Percentiles rank a stretch among this genome's conserved stretches.
phyloP scores from a whole-genome alignment of 2,888 invertebrate genomes.

The Brachycybe producta region DNA sequence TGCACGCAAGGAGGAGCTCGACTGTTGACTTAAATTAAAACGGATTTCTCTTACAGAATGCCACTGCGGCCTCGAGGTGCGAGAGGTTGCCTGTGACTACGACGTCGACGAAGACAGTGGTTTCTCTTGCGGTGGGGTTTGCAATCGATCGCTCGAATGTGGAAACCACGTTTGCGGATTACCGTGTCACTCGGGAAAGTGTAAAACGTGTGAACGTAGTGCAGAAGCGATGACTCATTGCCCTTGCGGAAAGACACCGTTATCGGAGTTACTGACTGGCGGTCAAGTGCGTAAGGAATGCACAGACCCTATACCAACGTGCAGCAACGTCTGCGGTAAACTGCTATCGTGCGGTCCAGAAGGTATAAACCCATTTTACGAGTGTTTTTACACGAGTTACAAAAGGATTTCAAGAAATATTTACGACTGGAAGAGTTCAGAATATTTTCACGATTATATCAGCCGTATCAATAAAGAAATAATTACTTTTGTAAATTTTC shows the following conservation, averaged over 20 bases:
- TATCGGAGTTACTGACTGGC: slow-evolving; percentile 30
- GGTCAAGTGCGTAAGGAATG: slow-evolving; percentile 47
- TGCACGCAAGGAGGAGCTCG: background rate
- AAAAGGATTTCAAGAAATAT: too few relatives aligned
- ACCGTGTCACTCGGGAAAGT: slow-evolving; percentile 54
- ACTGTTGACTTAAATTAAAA: background rate
- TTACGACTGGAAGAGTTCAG: too few relatives aligned
- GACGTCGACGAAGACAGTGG: slow-evolving; percentile 37
- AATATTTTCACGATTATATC: too few relatives aligned
- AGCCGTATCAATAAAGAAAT: too few relatives aligned
- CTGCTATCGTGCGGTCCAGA: slow-evolving; percentile 52
- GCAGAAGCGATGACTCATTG: slow-evolving; percentile 52
- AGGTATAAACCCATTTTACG: slow-evolving; percentile 21
- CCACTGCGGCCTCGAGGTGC: slow-evolving; percentile 51
- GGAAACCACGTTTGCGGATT: slow-evolving; percentile 54
- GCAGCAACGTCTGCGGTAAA: slow-evolving; percentile 52
- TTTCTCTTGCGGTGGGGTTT: slow-evolving; percentile 50
- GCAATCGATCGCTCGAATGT: slow-evolving; percentile 48
- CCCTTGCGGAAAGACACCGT: slow-evolving; percentile 57
- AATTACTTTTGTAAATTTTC: too few relatives aligned
- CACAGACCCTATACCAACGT: slow-evolving; percentile 67
- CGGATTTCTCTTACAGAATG: slow-evolving; percentile 41
- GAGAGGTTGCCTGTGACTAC: slow-evolving; percentile 49
- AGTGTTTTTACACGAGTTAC: too few relatives aligned
- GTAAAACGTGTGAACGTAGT: slow-evolving; percentile 48